Percentiles rank a stretch among this genome's conserved stretches.
Conservation (phyloP, 2,797 vertebrate genomes). For the Chelon auratus region DNA sequence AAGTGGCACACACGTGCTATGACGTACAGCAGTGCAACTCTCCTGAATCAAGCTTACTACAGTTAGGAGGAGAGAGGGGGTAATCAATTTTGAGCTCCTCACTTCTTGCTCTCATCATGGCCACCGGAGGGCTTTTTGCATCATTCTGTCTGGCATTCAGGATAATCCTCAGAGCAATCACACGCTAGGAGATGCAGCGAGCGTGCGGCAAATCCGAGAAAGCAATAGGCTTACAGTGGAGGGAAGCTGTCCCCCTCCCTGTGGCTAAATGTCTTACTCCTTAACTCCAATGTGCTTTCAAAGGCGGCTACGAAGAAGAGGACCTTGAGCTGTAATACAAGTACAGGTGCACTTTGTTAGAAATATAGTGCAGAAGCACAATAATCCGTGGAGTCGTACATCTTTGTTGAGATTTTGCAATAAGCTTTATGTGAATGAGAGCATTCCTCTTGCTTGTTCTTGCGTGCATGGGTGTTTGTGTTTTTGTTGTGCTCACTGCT, state of each 20-base stretch:
- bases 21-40: slow-evolving; percentile 39
- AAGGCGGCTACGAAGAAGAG: slow-evolving; percentile 50
- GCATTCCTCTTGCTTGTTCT: slow-evolving; percentile 21
- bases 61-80: slow-evolving; percentile 42
- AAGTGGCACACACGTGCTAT: slow-evolving; percentile 39
- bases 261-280: slow-evolving; percentile 79
- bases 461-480: slow-evolving; percentile 30
- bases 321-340: slow-evolving; percentile 61
- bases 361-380: slow-evolving; percentile 39
- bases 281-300: slow-evolving; percentile 63
- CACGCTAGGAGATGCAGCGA: slow-evolving; percentile 77
- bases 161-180: slow-evolving; percentile 83
- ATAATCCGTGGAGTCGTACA: slow-evolving; percentile 51
- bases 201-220: slow-evolving; percentile 72
- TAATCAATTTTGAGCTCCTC: slow-evolving; percentile 76
- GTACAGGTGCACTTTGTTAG: slow-evolving; percentile 63
- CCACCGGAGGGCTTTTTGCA: slow-evolving; percentile 79
- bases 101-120: slow-evolving; percentile 71
- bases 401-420: slow-evolving; percentile 48
- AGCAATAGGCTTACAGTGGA: slow-evolving; percentile 78
- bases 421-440: slow-evolving; percentile 44
- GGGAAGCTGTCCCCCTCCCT: slow-evolving; percentile 70
- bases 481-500: slow-evolving; percentile 82
- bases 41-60: slow-evolving; percentile 63
- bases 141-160: slow-evolving; percentile 74